Evolutionary conservation across 2,888 invertebrate genomes (phyloP), one percentile per base, ranked within the genome.

Genomic region (Nemurella pictetii): DNA sequence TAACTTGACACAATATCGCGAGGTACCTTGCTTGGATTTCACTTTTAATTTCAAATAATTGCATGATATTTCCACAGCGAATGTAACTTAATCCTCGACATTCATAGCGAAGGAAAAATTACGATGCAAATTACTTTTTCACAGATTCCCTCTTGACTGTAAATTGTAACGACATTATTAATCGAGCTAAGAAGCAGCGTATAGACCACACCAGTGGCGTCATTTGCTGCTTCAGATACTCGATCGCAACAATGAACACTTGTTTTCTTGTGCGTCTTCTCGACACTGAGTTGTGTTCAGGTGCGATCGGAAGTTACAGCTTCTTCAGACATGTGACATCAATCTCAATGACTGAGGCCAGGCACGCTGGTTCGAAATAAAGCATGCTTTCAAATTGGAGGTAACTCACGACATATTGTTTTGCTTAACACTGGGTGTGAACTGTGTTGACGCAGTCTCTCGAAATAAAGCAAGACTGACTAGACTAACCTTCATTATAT

Each of bases 61-160:
- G 9, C 55, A 12, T 20, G 55, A 55, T 15, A 12, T 55, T 32
- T 32, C 9, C 32, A 1, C 55, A 20, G 55, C 55, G 55, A 55
- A 55, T 55, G 9, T 20, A 55, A 55, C 55, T 7, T 55, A 55
- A 55, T 55, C 9, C 55, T 7, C 20, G 55, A 20, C 55, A 55
- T 20, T 7, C 20, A 55, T 20, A 55, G 20, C 55, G 55, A 20
- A 55, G 55, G 75, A 4, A 12, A 25, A 75, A 27, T 15, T 36
- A 3, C 9, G 75, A 75, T n/a, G 75, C 25, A 75, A 75, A 75
- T 75, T 25, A 28, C 75, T 75, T 75, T 75, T 75, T n/a, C 75
- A 9, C 28, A 9, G n/a, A 3, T n/a, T 15, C 12, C 25, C 55
- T 55, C 35, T 4, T 74, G n/a, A 35, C 35, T 35, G 35, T 35